A percentile compares a stretch with the other conserved stretches of the same genome.
Evolutionary conservation across 2,888 invertebrate species (phyloP).

Genomic region (Halictus ligatus): DNA sequence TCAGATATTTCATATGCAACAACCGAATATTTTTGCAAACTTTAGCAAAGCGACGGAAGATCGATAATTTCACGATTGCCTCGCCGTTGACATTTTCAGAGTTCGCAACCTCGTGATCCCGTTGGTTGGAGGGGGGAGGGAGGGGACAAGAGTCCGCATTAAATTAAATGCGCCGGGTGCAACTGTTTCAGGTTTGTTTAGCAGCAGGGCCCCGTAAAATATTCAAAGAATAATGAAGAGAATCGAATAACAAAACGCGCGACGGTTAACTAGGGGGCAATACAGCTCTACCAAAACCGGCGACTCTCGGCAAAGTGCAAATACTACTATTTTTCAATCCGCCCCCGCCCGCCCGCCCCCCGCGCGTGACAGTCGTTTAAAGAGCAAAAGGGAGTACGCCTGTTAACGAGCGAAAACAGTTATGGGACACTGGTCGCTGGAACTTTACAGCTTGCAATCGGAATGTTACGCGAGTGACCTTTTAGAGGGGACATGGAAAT

Average conservation of each 20-base stretch:
- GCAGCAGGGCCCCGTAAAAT: not conserved
- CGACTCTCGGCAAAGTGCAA: constrained; percentile 22
- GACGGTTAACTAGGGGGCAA: constrained; percentile 20
- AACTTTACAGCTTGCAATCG: constrained; percentile 56
- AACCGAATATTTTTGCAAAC: not conserved
- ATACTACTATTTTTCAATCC: constrained; percentile 52
- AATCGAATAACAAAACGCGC: constrained; percentile 9
- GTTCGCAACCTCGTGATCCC: not conserved
- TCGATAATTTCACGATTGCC: not conserved
- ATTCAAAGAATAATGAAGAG: constrained; percentile 1
- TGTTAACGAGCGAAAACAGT: constrained; percentile 55
- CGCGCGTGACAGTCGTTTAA: constrained; percentile 52
- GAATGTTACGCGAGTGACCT: constrained; percentile 59
- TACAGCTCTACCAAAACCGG: constrained; percentile 28
- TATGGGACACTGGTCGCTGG: constrained; percentile 50
- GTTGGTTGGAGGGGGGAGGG: not conserved
- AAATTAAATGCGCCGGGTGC: not conserved
- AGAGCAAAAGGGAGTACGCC: constrained; percentile 49
- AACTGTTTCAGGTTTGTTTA: constrained; percentile 9
- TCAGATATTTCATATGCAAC: not conserved
- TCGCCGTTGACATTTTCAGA: not conserved
- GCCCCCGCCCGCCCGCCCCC: not conserved
- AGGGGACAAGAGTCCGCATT: not conserved
- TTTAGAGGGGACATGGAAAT: constrained; percentile 53
- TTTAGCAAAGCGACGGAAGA: not conserved